Conservation (phyloP, 1,140 invertebrate genomes). For the Acromyrmex echinatior region DNA sequence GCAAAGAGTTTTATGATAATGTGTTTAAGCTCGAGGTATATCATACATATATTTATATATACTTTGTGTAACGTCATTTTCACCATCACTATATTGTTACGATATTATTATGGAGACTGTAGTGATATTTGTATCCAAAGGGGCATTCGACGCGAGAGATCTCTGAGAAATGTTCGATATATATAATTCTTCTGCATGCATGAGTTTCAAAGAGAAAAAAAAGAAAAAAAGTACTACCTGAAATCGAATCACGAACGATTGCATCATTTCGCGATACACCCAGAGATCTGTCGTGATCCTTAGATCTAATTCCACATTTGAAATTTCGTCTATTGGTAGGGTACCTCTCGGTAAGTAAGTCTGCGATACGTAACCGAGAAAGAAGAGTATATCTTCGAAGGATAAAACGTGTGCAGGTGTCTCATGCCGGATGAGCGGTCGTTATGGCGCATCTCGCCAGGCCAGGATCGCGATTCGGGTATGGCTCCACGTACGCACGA, state of each 20-base stretch:
- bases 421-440: slow-evolving; percentile 25
- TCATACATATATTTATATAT: slow-evolving; percentile 68
- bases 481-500: not conserved
- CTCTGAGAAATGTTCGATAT: not conserved
- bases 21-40: slow-evolving; percentile 74
- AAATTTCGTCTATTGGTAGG: slow-evolving; percentile 53
- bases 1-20: slow-evolving; percentile 69
- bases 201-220: not conserved
- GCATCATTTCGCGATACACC: not conserved
- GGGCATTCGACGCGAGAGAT: slow-evolving; percentile 54
- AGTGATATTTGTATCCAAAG: slow-evolving; percentile 60
- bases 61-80: slow-evolving; percentile 69
- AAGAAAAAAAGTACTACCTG: not conserved
- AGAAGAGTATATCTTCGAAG: not conserved
- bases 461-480: not conserved
- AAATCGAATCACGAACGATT: not conserved
- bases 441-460: slow-evolving; percentile 55
- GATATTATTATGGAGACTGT: slow-evolving; percentile 64
- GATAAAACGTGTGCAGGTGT: slow-evolving; percentile 12
- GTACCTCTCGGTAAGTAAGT: slow-evolving; percentile 66
- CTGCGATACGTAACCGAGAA: slow-evolving; percentile 47
- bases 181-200: not conserved
- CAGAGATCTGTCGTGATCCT: slow-evolving; percentile 42
- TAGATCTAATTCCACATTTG: slow-evolving; percentile 54
- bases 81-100: slow-evolving; percentile 64